These are phyloP conservation scores for Syncerus caffer DNA, from an alignment of 2,797 vertebrate species.

Conservation along the genomic window DNA sequence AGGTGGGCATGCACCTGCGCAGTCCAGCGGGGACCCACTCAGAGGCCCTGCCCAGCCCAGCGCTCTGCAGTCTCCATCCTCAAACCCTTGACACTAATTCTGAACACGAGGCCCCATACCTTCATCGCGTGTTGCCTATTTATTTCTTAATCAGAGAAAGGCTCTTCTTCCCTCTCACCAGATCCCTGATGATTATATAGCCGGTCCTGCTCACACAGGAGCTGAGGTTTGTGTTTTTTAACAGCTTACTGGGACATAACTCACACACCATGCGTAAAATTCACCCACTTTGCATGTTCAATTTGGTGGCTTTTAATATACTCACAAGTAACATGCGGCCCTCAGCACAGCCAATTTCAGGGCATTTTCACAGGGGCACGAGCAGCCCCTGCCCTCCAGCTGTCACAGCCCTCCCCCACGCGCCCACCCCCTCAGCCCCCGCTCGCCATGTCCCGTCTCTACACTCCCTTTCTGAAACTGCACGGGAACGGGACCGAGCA, in stretches of 20 bases:
- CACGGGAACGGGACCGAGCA: accelerated
- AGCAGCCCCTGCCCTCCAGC: neutral
- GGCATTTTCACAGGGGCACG: neutral
- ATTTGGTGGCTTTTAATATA: neutral
- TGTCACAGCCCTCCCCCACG: too few species aligned
- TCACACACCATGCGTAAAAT: neutral
- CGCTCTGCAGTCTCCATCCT: accelerated
- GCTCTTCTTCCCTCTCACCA: neutral
- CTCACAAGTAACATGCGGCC: neutral
- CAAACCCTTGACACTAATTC: neutral
- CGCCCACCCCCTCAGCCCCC: too few species aligned
- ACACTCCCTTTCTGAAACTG: neutral
- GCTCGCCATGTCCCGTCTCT: neutral
- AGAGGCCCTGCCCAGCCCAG: neutral
- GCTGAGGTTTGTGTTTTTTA: neutral
- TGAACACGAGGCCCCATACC: accelerated
- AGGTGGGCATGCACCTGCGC: accelerated
- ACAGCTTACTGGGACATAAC: neutral
- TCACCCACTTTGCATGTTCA: neutral
- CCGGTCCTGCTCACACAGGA: neutral
- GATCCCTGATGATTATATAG: too few species aligned
- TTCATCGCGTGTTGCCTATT: neutral
- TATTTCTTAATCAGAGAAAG: neutral
- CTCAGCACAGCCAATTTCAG: neutral
- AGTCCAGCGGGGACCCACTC: neutral